phyloP scores from a whole-genome alignment of 2,113 vertebrate genomes.

The Pteruthius melanotis region DNA sequence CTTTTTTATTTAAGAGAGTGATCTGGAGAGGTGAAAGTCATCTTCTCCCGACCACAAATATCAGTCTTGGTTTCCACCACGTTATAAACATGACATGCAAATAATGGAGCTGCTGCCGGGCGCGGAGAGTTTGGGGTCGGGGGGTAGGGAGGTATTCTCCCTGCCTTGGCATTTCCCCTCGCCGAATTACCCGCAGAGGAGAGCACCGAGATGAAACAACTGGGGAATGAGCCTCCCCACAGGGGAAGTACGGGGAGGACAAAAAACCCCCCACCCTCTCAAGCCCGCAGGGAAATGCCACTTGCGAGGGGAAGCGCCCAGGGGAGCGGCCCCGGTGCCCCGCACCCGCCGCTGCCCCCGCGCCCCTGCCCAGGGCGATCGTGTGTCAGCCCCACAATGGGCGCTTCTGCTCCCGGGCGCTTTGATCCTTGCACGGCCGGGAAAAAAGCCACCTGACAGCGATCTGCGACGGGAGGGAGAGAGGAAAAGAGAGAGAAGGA shows the following conservation, averaged over 20 bases:
- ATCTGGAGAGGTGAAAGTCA: constrained; percentile 64
- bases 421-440: constrained; percentile 51
- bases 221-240: neutral
- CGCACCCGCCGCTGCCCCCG: neutral
- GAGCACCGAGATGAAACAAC: constrained; percentile 18
- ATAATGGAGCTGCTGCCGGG: constrained; percentile 51
- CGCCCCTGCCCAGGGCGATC: constrained; percentile 41
- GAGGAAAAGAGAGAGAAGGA: neutral
- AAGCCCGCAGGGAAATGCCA: neutral
- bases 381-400: constrained; percentile 57
- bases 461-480: neutral
- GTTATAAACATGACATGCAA: constrained; percentile 73
- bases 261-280: accelerated
- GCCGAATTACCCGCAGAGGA: constrained; percentile 14
- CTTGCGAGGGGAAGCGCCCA: neutral
- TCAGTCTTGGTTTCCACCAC: constrained; percentile 68
- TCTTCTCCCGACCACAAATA: constrained; percentile 56
- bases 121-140: constrained; percentile 4
- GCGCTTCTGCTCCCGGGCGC: constrained; percentile 39
- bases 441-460: constrained; percentile 59
- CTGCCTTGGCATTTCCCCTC: neutral
- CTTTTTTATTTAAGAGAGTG: constrained; percentile 72
- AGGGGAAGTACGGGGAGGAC: neutral
- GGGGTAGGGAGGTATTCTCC: neutral
- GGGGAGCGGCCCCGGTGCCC: neutral